These are phyloP conservation scores for Orchesella flavescens DNA, from an alignment of 2,888 invertebrate species.

Conservation along the genomic window DNA sequence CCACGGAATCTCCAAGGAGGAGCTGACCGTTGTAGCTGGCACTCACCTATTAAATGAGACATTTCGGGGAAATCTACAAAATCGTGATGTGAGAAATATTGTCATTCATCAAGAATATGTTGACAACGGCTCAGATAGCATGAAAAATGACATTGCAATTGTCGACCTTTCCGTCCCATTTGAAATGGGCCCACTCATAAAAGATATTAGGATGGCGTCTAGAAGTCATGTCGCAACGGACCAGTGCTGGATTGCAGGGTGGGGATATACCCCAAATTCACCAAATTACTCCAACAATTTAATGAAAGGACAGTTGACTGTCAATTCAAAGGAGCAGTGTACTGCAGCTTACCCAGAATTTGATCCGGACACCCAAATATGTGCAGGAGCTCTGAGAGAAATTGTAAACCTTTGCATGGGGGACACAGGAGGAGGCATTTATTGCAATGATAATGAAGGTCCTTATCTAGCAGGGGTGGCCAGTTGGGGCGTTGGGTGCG, in stretches of 20 bases:
- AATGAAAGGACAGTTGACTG: conserved; percentile 7
- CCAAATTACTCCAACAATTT: not conserved
- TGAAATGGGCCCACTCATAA: not conserved
- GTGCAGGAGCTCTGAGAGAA: conserved; percentile 25
- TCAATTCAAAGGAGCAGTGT: not conserved
- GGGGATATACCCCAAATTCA: not conserved
- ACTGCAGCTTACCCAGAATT: not conserved
- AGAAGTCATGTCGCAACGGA: not conserved
- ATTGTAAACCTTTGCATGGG: conserved; percentile 10
- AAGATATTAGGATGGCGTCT: not conserved
- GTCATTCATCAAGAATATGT: not conserved
- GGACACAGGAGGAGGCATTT: conserved; percentile 9
- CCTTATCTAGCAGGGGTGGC: conserved; percentile 23
- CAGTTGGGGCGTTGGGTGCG: not conserved
- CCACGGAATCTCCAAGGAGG: too few relatives aligned
- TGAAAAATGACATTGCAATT: conserved; percentile 23
- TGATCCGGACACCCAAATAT: conserved; percentile 12
- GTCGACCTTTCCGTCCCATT: conserved; percentile 8
- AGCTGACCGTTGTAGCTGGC: conserved; percentile 11
- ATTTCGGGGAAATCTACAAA: not conserved
- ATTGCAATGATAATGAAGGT: conserved; percentile 1
- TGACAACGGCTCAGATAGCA: not conserved
- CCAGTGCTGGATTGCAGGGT: conserved; percentile 26
- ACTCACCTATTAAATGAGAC: not conserved
- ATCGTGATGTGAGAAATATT: not conserved